Conservation (phyloP, 2,113 vertebrate genomes). For the Mesitornis unicolor region DNA sequence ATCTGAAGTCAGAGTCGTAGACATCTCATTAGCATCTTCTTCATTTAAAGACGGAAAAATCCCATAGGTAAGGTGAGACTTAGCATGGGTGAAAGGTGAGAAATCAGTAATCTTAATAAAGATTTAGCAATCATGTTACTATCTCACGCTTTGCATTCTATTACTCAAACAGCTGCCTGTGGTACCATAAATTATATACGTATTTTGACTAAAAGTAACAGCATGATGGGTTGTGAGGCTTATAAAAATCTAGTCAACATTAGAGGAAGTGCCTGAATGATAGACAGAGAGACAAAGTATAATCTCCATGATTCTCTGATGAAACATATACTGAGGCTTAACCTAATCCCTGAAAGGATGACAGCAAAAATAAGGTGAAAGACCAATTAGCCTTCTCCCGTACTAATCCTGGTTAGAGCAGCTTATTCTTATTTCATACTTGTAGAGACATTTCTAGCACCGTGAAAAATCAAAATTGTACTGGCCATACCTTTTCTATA, state of each 20-base stretch:
- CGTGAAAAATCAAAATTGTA: neutral
- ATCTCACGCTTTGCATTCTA: slow-evolving; percentile 32
- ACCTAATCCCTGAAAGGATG: slow-evolving; percentile 70
- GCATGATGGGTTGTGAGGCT: slow-evolving; percentile 55
- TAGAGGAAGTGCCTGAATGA: slow-evolving; percentile 42
- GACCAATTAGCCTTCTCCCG: slow-evolving; percentile 68
- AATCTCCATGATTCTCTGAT: slow-evolving; percentile 62
- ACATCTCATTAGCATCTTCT: neutral
- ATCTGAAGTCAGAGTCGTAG: neutral
- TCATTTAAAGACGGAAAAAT: neutral
- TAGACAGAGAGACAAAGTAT: slow-evolving; percentile 63
- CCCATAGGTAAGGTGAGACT: neutral
- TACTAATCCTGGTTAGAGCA: slow-evolving; percentile 59
- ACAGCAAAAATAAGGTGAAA: slow-evolving; percentile 74
- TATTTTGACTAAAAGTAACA: slow-evolving; percentile 63
- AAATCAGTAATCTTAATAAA: slow-evolving; percentile 7
- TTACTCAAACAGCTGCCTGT: slow-evolving; percentile 46
- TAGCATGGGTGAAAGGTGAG: neutral
- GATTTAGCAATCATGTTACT: neutral
- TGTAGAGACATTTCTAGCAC: neutral
- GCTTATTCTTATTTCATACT: slow-evolving; percentile 1
- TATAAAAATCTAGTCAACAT: slow-evolving; percentile 67
- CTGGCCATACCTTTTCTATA: neutral
- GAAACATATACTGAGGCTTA: slow-evolving; percentile 73
- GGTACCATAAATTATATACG: slow-evolving; percentile 47